phyloP scores from a whole-genome alignment of 2,888 invertebrate genomes.

The Scelioninae gen. 2 region DNA sequence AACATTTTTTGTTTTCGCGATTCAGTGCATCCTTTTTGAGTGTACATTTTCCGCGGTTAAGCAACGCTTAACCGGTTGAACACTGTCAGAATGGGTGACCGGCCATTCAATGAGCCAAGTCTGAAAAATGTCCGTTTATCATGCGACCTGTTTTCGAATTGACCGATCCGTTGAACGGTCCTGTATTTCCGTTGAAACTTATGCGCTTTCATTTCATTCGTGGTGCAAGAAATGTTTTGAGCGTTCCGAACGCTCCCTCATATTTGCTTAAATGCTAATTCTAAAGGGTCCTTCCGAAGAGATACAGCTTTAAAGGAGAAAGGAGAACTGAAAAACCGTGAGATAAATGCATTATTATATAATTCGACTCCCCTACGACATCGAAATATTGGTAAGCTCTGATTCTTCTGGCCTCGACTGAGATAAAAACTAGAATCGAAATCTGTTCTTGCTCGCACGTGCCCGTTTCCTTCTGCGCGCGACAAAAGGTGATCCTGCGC shows the following conservation, averaged over 20 bases:
- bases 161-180: background rate
- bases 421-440: slow-evolving; percentile 47
- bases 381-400: slow-evolving; percentile 48
- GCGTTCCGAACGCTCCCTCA: slow-evolving; percentile 9
- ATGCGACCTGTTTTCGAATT: no score
- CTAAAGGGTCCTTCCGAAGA: slow-evolving; percentile 26
- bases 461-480: slow-evolving; percentile 60
- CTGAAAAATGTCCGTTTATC: no score
- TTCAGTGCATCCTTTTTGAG: no score
- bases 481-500: slow-evolving; percentile 63
- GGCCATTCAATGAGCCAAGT: no score
- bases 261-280: slow-evolving; percentile 30
- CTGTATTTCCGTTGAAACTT: no score
- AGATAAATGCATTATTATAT: slow-evolving; percentile 57
- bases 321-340: slow-evolving; percentile 30
- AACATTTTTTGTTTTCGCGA: no score
- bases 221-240: no score
- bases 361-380: slow-evolving; percentile 48
- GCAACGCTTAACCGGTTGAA: no score
- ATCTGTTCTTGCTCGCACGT: slow-evolving; percentile 66
- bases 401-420: slow-evolving; percentile 37
- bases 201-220: no score
- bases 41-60: no score
- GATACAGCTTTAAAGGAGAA: slow-evolving; percentile 42
- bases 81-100: no score